Evolutionary conservation across 2,888 invertebrate species (phyloP).

Genomic region (Mythimna ferrago): DNA sequence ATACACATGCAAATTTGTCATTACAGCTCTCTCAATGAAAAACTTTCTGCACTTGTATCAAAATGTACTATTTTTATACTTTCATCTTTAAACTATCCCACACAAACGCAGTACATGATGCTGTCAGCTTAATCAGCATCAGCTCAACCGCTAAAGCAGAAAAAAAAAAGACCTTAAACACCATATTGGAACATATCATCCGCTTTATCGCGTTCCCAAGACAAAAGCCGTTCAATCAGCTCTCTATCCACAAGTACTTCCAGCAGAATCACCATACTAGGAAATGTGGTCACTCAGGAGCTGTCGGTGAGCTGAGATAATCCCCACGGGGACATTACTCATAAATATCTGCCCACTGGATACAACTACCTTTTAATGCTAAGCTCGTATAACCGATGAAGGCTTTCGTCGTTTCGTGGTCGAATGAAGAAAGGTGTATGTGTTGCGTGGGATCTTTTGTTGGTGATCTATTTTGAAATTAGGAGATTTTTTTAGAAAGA

Average conservation of each 20-base stretch:
- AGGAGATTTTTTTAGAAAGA: no score
- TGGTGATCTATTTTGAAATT: neutral
- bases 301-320: conserved; percentile 64
- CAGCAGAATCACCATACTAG: conserved; percentile 44
- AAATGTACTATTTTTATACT: no score
- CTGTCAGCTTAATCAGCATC: neutral
- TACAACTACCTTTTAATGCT: conserved; percentile 76
- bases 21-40: no score
- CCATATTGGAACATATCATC: neutral
- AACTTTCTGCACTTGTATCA: no score
- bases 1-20: no score
- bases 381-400: conserved; percentile 81
- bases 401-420: conserved; percentile 73
- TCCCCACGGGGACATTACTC: conserved; percentile 64
- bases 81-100: neutral
- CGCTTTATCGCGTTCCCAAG: conserved; percentile 21
- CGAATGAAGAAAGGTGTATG: conserved; percentile 23
- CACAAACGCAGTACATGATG: neutral
- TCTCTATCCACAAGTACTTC: neutral
- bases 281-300: conserved; percentile 54
- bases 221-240: conserved; percentile 46
- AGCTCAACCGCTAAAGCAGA: neutral
- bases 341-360: conserved; percentile 62
- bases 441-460: conserved; percentile 34
- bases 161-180: neutral